Percentiles rank a stretch among this genome's conserved stretches.
These are phyloP conservation scores for Lottia scabra DNA, from an alignment of 2,888 invertebrate species.

Conservation along the genomic window DNA sequence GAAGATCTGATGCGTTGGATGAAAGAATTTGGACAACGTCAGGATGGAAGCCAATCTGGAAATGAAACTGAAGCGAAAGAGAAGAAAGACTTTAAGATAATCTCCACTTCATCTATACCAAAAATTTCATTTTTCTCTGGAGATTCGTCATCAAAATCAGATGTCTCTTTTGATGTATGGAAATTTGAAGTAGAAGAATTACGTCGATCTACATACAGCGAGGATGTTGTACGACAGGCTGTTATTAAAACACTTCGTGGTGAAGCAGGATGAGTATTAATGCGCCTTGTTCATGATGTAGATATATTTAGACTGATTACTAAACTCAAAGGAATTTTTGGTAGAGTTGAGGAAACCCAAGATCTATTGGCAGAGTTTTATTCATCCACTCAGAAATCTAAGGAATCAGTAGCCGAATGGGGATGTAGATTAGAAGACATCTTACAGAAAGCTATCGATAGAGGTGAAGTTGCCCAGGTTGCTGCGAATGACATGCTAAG, in stretches of 20 bases:
- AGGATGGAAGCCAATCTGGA: no score
- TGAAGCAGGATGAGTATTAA: background rate
- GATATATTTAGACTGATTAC: background rate
- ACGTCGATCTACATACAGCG: background rate
- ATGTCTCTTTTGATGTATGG: background rate
- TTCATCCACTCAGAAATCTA: background rate
- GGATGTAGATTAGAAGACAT: constrained; percentile 1
- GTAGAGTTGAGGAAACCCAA: background rate
- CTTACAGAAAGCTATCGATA: background rate
- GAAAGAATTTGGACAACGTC: no score
- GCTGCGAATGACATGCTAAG: constrained; percentile 8
- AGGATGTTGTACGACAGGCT: background rate
- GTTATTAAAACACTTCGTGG: background rate
- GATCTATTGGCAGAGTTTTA: background rate
- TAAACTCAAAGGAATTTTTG: constrained; percentile 4
- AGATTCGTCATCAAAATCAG: no score
- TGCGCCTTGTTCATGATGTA: background rate
- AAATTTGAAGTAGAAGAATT: background rate
- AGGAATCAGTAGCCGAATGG: background rate
- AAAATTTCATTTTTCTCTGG: no score
- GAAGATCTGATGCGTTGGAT: no score
- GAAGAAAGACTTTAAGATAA: no score
- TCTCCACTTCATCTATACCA: no score
- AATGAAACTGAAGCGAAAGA: no score
- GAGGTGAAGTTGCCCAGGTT: background rate